Conservation (phyloP, 2,888 invertebrate genomes). For the Onchidella celtica region DNA sequence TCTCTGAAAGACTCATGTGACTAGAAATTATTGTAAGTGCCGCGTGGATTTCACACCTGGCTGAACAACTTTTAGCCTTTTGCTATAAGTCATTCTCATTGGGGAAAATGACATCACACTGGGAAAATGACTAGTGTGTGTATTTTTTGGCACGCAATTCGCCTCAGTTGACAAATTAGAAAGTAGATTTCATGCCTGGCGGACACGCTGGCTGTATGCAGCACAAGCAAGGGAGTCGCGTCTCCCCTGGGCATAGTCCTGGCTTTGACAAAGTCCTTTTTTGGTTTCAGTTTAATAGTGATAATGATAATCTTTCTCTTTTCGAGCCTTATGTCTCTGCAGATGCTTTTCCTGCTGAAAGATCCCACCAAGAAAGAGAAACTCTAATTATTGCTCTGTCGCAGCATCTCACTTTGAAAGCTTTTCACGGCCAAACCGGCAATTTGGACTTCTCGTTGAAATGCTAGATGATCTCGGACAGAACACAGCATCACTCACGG, state of each 20-base stretch:
- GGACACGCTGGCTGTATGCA: not conserved
- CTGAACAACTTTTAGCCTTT: not conserved
- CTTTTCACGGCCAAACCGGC: not conserved
- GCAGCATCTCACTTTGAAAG: not conserved
- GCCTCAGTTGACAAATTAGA: slow-evolving; percentile 31
- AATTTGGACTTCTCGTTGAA: not conserved
- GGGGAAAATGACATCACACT: slow-evolving; percentile 22
- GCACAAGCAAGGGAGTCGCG: not conserved
- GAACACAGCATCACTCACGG: not conserved
- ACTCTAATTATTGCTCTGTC: not conserved
- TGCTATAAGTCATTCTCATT: not conserved
- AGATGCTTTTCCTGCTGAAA: not conserved
- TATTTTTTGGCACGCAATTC: not conserved
- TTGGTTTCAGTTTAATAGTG: slow-evolving; percentile 6
- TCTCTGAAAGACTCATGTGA: not conserved
- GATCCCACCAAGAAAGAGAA: not conserved
- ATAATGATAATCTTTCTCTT: slow-evolving; percentile 13
- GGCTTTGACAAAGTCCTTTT: slow-evolving; percentile 8
- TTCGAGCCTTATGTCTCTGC: not conserved
- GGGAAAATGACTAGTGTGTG: slow-evolving; percentile 22
- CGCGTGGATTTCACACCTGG: slow-evolving; percentile 9
- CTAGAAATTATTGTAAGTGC: slow-evolving; percentile 2
- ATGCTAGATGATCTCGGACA: not conserved
- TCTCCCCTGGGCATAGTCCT: slow-evolving; percentile 3
- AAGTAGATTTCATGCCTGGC: slow-evolving; percentile 7